phyloP scores from a whole-genome alignment of 2,888 invertebrate genomes.

The Keiferia lycopersicella region DNA sequence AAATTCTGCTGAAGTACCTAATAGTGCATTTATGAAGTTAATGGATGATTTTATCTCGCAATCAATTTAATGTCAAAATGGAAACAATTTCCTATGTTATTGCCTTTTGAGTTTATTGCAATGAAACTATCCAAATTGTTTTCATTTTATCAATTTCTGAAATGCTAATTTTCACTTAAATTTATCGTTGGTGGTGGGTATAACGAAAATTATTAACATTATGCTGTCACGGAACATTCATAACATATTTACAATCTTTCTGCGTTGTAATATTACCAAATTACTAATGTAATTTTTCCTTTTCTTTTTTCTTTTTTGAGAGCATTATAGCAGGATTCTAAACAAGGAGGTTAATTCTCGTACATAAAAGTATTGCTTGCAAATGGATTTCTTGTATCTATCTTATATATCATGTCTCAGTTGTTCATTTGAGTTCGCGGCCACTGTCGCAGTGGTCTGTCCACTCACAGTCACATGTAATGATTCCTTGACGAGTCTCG shows the following conservation, averaged over 20 bases:
- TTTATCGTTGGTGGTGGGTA: slow-evolving; percentile 58
- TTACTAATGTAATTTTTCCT: slow-evolving; percentile 78
- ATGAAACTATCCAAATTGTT: slow-evolving; percentile 22
- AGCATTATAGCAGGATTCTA: slow-evolving; percentile 80
- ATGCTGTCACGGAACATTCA: slow-evolving; percentile 41
- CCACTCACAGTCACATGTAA: slow-evolving; percentile 88
- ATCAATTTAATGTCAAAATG: slow-evolving; percentile 42
- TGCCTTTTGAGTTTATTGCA: slow-evolving; percentile 30
- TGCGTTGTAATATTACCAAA: slow-evolving; percentile 55
- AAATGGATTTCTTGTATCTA: slow-evolving; percentile 66
- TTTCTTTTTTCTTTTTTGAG: slow-evolving; percentile 70
- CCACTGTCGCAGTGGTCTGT: slow-evolving; percentile 57
- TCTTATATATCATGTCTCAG: slow-evolving; percentile 61
- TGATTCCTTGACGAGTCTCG: slow-evolving; percentile 77
- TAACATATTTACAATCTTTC: slow-evolving; percentile 44
- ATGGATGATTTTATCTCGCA: slow-evolving; percentile 45
- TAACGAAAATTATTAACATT: slow-evolving; percentile 41
- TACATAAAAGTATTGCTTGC: slow-evolving; percentile 77
- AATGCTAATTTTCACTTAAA: slow-evolving; percentile 30
- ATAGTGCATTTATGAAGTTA: slow-evolving; percentile 10
- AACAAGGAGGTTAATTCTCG: slow-evolving; percentile 77
- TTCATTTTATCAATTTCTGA: slow-evolving; percentile 23
- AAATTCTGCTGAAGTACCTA: neutral
- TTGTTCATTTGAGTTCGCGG: slow-evolving; percentile 55
- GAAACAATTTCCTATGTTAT: slow-evolving; percentile 41